A percentile compares a stretch with the other conserved stretches of the same genome.
phyloP scores from a whole-genome alignment of 2,797 vertebrate species.

The Harpagifer antarcticus region DNA sequence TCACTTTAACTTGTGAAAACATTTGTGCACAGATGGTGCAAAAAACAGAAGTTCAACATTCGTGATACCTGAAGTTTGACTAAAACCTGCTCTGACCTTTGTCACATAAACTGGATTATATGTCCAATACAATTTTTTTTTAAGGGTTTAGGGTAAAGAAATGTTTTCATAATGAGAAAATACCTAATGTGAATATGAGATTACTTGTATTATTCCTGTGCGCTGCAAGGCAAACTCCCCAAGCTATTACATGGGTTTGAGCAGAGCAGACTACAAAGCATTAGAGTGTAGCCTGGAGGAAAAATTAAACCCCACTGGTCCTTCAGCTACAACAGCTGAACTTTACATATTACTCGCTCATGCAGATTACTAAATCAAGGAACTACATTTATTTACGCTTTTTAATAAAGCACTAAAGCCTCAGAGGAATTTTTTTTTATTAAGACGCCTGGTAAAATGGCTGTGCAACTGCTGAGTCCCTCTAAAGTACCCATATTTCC shows the following conservation, averaged over 20 bases:
- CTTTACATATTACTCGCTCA: slow-evolving; percentile 64
- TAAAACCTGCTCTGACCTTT: slow-evolving; percentile 29
- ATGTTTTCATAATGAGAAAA: slow-evolving; percentile 50
- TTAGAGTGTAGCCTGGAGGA: slow-evolving; percentile 57
- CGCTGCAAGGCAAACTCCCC: slow-evolving; percentile 60
- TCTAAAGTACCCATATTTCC: slow-evolving; percentile 34
- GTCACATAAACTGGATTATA: background rate
- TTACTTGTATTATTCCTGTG: slow-evolving; percentile 64
- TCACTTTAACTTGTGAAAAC: slow-evolving; percentile 18
- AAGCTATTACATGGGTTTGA: slow-evolving; percentile 67
- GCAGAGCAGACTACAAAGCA: slow-evolving; percentile 56
- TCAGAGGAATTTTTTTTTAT: slow-evolving; percentile 59
- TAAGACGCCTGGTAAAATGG: slow-evolving; percentile 37
- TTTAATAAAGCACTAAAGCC: slow-evolving; percentile 68
- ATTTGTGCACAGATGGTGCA: slow-evolving; percentile 19
- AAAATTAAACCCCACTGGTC: slow-evolving; percentile 51
- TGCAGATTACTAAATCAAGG: slow-evolving; percentile 68
- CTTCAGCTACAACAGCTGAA: slow-evolving; percentile 65
- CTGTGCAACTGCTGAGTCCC: slow-evolving; percentile 48
- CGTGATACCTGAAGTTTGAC: slow-evolving; percentile 28
- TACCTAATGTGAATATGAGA: slow-evolving; percentile 50
- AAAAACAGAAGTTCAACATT: slow-evolving; percentile 15
- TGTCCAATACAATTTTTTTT: background rate
- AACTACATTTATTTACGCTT: slow-evolving; percentile 70
- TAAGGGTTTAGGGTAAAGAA: slow-evolving; percentile 21